A percentile compares a stretch with the other conserved stretches of the same genome.
Evolutionary conservation across 1,140 invertebrate species (phyloP).

Genomic region (Drosophila carrolli): DNA sequence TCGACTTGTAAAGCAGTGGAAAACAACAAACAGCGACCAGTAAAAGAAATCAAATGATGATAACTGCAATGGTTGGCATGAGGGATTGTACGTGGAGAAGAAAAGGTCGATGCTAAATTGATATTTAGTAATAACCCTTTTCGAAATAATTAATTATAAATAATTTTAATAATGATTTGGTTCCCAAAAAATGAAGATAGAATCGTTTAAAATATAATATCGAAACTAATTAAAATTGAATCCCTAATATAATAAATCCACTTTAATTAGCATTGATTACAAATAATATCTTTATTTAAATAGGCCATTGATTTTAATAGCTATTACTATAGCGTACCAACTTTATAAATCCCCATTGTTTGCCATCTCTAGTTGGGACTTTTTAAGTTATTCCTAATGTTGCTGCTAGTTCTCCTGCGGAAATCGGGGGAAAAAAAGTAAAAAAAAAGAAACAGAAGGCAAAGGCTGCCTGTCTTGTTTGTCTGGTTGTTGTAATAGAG

Average conservation of each 20-base stretch:
- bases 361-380: conserved; percentile 29
- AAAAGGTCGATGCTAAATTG: too few species aligned
- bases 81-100: conserved; percentile 15
- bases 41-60: conserved; percentile 72
- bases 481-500: conserved; percentile 75
- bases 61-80: conserved; percentile 49
- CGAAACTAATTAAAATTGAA: too few species aligned
- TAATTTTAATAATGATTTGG: too few species aligned
- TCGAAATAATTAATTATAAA: too few species aligned
- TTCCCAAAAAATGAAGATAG: too few species aligned
- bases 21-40: conserved; percentile 27
- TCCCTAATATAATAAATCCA: too few species aligned
- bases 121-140: too few species aligned
- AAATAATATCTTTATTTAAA: too few species aligned
- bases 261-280: too few species aligned
- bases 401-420: conserved; percentile 51
- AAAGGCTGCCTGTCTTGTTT: conserved; percentile 52
- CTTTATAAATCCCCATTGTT: neutral
- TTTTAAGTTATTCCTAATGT: conserved; percentile 48
- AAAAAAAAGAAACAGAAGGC: conserved; percentile 18
- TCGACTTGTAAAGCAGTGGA: conserved; percentile 58
- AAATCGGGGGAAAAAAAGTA: conserved; percentile 63
- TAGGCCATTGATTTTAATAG: too few species aligned
- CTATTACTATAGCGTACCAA: neutral
- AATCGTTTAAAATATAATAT: too few species aligned